Base-by-base conservation (phyloP, 2,113 vertebrate species). In the Rhadina sibilatrix region DNA sequence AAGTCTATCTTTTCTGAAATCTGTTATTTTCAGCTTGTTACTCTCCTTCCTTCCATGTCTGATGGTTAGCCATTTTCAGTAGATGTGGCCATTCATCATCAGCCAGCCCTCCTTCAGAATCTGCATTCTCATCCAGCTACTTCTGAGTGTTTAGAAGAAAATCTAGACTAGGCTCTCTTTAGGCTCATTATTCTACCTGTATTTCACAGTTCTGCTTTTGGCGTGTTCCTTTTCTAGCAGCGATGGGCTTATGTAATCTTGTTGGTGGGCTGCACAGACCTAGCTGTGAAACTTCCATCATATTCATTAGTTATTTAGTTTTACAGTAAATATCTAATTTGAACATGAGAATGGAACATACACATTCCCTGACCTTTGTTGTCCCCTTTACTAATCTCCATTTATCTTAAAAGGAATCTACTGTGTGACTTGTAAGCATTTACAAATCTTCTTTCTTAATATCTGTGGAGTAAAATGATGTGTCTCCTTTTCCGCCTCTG, bases 401-500 rank as follows among this genome's bases (percentile, higher is more conserved):
- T 7, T 28, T 44, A 66, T n/a, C 28, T 44, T 86, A 79, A 77
- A 71, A 19, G 7, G 16, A 61, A 70, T 14, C 5, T 52, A 19
- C 24, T 57, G 8, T 38, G 20, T 57, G 31, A 60, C 23, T 47
- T 65, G 5, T 31, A 61, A 74, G 11, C 12, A 59, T 75, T 56
- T 17, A 31, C 5, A 75, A 61, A 63, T 40, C 6, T 56, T 85
- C 21, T 23, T 56, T 82, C 10, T 75, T 78, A 61, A 63, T 24
- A 57, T 3, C 23, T 60, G 2, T 33, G 22, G 5, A 70, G 4
- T 52, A 66, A 82, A 89, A 82, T 22, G 0, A 31, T 37, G 2
- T 42, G 3, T 53, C 9, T 33, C 11, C 2, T n/a, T 79, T 74
- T 28, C 0, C 2, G 7, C 6, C 7, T 81, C 57, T 84, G 12